These are phyloP conservation scores for Chauna torquata DNA, from an alignment of 2,113 vertebrate species.

Conservation along the genomic window DNA sequence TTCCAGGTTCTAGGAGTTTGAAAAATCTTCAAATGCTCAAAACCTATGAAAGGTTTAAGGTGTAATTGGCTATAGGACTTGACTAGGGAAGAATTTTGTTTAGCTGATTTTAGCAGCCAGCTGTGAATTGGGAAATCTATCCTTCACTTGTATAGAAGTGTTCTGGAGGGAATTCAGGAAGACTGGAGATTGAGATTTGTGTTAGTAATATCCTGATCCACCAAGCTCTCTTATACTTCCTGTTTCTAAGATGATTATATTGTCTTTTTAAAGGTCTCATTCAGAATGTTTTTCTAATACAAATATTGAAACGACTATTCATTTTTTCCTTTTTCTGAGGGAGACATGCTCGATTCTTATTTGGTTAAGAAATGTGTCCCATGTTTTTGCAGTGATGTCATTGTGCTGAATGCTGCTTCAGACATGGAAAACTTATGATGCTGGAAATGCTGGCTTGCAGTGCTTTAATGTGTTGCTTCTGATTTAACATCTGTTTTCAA, in stretches of 20 bases:
- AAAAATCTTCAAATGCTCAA: not conserved
- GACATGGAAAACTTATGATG: conserved; percentile 30
- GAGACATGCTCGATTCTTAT: not conserved
- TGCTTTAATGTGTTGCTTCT: conserved; percentile 16
- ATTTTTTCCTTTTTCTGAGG: not conserved
- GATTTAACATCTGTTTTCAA: conserved; percentile 40
- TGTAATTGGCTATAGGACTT: not conserved
- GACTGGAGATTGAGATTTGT: not conserved
- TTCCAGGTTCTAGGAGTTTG: not conserved
- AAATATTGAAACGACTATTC: not conserved
- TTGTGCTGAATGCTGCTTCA: conserved; percentile 28
- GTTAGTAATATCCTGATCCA: not conserved
- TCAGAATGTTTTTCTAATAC: not conserved
- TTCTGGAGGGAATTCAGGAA: not conserved
- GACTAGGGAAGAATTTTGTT: not conserved
- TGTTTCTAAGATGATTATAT: not conserved
- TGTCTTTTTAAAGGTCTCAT: not conserved
- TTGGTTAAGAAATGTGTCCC: conserved; percentile 44
- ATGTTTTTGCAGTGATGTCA: conserved; percentile 58
- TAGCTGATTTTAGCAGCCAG: not conserved
- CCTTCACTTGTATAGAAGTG: not conserved
- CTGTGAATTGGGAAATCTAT: not conserved
- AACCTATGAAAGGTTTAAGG: not conserved
- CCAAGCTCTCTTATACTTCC: not conserved
- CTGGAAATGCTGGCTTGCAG: conserved; percentile 40